Percentiles rank a stretch among this genome's conserved stretches.
Conservation (phyloP, 2,113 vertebrate species). For the Sigmodon hispidus region DNA sequence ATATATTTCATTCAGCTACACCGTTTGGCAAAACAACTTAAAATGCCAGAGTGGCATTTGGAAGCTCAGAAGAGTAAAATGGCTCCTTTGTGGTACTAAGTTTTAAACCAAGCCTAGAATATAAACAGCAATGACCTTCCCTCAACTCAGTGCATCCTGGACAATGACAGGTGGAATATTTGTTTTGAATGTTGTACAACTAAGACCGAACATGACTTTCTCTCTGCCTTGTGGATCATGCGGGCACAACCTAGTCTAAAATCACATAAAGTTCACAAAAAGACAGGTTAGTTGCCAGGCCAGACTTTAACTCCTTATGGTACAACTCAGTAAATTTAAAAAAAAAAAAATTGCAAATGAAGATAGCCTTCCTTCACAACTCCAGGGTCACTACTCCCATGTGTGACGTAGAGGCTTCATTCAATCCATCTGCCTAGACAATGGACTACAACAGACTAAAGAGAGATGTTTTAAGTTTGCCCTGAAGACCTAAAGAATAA, state of each 20-base stretch:
- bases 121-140: neutral
- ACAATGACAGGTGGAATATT: neutral
- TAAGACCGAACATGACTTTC: neutral
- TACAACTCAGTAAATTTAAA: neutral
- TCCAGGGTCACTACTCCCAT: rapidly evolving
- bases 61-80: neutral
- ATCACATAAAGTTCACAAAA: neutral
- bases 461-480: neutral
- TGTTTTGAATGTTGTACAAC: neutral
- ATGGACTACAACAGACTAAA: neutral
- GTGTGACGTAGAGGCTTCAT: neutral
- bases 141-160: neutral
- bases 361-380: neutral
- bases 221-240: neutral
- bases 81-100: neutral
- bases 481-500: neutral
- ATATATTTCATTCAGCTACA: neutral
- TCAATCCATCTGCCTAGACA: neutral
- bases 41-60: neutral
- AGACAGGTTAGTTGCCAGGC: too few species aligned
- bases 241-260: neutral
- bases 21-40: neutral
- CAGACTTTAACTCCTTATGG: too few species aligned
- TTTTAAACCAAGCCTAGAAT: neutral
- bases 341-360: neutral